These are phyloP conservation scores for Zaprionus africanus DNA, from an alignment of 1,140 invertebrate genomes.

Conservation along the genomic window DNA sequence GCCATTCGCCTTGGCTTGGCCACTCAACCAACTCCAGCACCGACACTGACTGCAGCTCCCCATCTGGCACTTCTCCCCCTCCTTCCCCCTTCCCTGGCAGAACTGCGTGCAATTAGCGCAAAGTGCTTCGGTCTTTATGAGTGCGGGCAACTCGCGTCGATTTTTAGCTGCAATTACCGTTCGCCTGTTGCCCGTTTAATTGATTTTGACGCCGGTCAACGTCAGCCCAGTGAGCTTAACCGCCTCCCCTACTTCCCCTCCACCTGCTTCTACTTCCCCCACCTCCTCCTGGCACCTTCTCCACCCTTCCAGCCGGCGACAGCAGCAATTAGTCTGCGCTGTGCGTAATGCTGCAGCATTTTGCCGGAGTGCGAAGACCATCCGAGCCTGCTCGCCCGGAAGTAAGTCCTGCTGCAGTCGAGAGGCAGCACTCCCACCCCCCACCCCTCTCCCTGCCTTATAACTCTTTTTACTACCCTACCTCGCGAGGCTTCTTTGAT, in stretches of 20 bases:
- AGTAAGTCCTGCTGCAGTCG: constrained; percentile 34
- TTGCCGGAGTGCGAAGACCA: constrained; percentile 45
- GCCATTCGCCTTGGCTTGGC: constrained; percentile 70
- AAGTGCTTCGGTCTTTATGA: constrained; percentile 66
- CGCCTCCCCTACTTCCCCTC: background rate
- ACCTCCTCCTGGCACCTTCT: background rate
- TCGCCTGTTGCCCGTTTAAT: constrained; percentile 78
- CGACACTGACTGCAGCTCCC: background rate
- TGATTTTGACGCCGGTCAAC: constrained; percentile 76
- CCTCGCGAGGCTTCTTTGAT: constrained; percentile 24
- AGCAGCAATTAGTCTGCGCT: constrained; percentile 68
- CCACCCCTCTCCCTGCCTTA: background rate
- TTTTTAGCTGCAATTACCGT: constrained; percentile 76
- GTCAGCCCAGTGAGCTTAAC: background rate
- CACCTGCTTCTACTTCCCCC: background rate
- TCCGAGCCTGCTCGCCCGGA: constrained; percentile 13
- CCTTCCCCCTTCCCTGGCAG: background rate
- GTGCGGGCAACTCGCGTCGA: constrained; percentile 34
- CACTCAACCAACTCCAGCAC: constrained; percentile 30
- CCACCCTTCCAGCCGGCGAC: constrained; percentile 11
- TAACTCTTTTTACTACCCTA: constrained; percentile 3
- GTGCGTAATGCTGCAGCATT: constrained; percentile 64
- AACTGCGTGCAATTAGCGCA: constrained; percentile 78
- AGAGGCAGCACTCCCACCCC: background rate
- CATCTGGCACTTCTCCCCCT: background rate